These are phyloP conservation scores for Herpetotheres cachinnans DNA, from an alignment of 2,113 vertebrate genomes.

Conservation along the genomic window DNA sequence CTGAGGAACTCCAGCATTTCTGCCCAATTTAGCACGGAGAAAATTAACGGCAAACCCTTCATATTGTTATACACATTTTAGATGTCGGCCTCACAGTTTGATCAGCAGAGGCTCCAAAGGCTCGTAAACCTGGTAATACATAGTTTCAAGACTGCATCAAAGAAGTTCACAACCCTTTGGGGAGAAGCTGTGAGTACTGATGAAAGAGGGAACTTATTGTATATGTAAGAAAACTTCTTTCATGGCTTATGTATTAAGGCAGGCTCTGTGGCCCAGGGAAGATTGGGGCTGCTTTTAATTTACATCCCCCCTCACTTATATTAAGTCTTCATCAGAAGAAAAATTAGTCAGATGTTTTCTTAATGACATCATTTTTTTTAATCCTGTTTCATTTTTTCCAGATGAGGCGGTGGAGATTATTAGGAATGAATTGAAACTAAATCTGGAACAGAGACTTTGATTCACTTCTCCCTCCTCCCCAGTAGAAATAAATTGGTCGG, in stretches of 20 bases:
- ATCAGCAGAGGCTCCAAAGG: conserved; percentile 56
- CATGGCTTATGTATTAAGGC: conserved; percentile 68
- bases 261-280: conserved; percentile 40
- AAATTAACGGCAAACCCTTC: conserved; percentile 57
- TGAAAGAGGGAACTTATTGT: conserved; percentile 73
- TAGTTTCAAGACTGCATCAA: conserved; percentile 68
- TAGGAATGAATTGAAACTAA: conserved; percentile 59
- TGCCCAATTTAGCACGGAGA: conserved; percentile 34
- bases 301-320: conserved; percentile 53
- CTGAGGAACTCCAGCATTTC: background rate
- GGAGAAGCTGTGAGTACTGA: conserved; percentile 69
- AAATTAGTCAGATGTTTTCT: conserved; percentile 66
- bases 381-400: conserved; percentile 64
- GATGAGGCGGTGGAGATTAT: conserved; percentile 53
- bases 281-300: conserved; percentile 70
- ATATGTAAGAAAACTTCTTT: conserved; percentile 73
- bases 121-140: conserved; percentile 69
- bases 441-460: conserved; percentile 71
- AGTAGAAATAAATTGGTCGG: conserved; percentile 51
- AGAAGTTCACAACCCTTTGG: conserved; percentile 69
- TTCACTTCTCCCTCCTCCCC: conserved; percentile 56
- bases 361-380: conserved; percentile 61
- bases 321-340: conserved; percentile 68
- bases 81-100: conserved; percentile 62
- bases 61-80: conserved; percentile 64